Base-by-base conservation (phyloP, 2,888 invertebrate species). In the Neuroscelio doddi region DNA sequence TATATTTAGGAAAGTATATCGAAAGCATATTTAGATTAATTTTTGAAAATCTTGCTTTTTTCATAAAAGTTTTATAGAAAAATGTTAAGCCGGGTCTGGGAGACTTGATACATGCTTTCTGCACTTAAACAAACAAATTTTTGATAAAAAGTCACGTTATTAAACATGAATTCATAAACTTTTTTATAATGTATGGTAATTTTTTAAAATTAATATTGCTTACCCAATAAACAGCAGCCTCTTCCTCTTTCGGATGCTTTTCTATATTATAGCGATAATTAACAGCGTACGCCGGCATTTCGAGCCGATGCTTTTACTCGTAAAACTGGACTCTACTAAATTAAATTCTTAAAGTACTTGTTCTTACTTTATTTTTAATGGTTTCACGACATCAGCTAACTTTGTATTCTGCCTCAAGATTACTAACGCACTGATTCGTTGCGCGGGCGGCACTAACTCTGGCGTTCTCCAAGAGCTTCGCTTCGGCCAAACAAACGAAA, bases 151-250 rank as follows among this genome's bases (percentile, higher is more conserved):
- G n/a, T n/a, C n/a, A n/a, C n/a, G n/a, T n/a, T n/a, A n/a, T 5
- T 21, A 5, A 21, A 21, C 3, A 21, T 21, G 21, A 21, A 39
- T 39, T 16, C 1, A 38, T 21, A 29, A 5, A 29, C 10, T 26
- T 10, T 24, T 45, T 39, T 26, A n/a, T 12, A 8, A n/a, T n/a
- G n/a, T n/a, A n/a, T n/a, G n/a, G n/a, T n/a, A n/a, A n/a, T n/a
- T n/a, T n/a, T n/a, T n/a, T n/a, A n/a, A n/a, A n/a, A n/a, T n/a
- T n/a, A n/a, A n/a, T n/a, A n/a, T n/a, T n/a, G n/a, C 88, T 85
- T 87, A 89, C 89, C 89, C 89, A 89, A 79, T 88, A 88, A 75
- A 86, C 85, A 77, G 88, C 88, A 61, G 86, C 86, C 82, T 89
- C 89, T 69, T 89, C 89, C 67, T 89, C 89, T 68, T 78, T 83